These are phyloP conservation scores for Cotesia vestalis DNA, from an alignment of 1,140 invertebrate species.

Conservation along the genomic window DNA sequence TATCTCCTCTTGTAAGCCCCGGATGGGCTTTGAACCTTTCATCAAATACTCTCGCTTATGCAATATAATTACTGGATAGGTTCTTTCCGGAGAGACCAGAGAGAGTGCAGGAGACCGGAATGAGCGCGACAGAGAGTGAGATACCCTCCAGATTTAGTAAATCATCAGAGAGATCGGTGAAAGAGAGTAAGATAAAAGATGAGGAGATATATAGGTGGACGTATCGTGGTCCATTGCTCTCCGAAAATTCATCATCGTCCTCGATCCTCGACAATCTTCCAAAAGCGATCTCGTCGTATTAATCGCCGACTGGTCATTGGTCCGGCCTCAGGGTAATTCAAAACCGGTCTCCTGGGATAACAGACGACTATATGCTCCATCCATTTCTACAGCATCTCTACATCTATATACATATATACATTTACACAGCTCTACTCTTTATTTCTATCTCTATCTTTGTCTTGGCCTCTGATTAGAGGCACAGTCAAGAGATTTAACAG, in stretches of 20 bases:
- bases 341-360: slow-evolving; percentile 14
- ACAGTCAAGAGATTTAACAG: slow-evolving; percentile 14
- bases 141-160: neutral
- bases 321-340: slow-evolving; percentile 4
- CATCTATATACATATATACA: slow-evolving; percentile 6
- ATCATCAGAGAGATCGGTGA: neutral
- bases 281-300: slow-evolving; percentile 32
- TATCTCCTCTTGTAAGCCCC: slow-evolving; percentile 34
- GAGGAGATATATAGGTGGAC: neutral
- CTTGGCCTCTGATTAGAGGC: slow-evolving; percentile 5
- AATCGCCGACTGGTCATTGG: slow-evolving; percentile 34
- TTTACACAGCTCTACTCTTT: neutral
- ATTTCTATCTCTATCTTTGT: neutral
- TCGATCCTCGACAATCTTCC: slow-evolving; percentile 32
- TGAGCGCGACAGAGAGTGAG: neutral
- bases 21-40: slow-evolving; percentile 42
- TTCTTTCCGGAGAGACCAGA: slow-evolving; percentile 22
- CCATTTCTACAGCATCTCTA: neutral
- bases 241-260: slow-evolving; percentile 34
- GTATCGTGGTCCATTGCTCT: slow-evolving; percentile 2
- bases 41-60: slow-evolving; percentile 42
- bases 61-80: slow-evolving; percentile 41
- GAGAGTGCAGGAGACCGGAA: neutral
- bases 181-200: slow-evolving; percentile 9
- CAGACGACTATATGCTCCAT: neutral